phyloP scores from a whole-genome alignment of 2,888 invertebrate species.

The Tuta absoluta region DNA sequence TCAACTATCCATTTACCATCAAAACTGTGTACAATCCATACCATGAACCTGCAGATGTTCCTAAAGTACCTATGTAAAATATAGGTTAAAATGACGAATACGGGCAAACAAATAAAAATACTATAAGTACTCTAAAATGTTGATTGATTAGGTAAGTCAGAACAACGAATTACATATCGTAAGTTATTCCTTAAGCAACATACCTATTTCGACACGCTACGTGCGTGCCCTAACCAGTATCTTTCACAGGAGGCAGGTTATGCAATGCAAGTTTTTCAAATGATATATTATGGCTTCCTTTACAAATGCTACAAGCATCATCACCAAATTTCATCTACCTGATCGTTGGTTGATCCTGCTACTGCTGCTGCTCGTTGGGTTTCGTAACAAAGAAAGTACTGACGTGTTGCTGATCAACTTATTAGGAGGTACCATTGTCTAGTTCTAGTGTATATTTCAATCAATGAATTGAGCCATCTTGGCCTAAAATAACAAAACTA shows the following conservation, averaged over 20 bases:
- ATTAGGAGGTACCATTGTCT: neutral
- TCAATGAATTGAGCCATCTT: neutral
- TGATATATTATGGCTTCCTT: too few species aligned
- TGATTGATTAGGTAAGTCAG: neutral
- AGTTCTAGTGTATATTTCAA: neutral
- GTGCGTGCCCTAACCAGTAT: neutral
- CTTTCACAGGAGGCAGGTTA: conserved; percentile 1
- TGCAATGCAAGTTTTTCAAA: neutral
- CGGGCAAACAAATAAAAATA: neutral
- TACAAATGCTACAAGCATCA: neutral
- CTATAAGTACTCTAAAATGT: neutral
- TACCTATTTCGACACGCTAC: neutral
- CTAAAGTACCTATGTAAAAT: neutral
- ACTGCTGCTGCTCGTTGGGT: neutral
- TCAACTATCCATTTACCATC: neutral
- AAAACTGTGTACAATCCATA: neutral
- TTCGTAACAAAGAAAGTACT: neutral
- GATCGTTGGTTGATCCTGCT: neutral
- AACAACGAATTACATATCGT: neutral
- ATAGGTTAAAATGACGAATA: neutral
- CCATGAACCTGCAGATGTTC: neutral
- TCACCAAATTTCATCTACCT: neutral
- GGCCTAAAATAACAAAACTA: neutral
- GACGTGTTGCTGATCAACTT: neutral
- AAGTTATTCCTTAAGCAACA: neutral